A percentile compares a stretch with the other conserved stretches of the same genome.
phyloP scores from a whole-genome alignment of 1,140 invertebrate genomes.

The Cotesia glomerata region DNA sequence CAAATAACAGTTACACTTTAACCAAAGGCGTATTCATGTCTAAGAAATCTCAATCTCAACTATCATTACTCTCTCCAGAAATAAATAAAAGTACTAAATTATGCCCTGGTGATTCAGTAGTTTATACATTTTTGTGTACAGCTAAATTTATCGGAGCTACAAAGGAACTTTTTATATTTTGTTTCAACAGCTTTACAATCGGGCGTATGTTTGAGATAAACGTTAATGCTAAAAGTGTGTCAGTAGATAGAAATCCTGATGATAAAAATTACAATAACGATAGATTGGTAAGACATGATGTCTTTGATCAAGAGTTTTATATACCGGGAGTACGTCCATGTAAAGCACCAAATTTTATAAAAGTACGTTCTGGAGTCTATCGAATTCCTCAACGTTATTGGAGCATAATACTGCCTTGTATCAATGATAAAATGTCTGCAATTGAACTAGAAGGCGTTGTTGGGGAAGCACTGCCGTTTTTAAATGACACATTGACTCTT shows the following conservation, averaged over 20 bases:
- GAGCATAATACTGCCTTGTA: constrained; percentile 57
- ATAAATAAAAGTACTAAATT: constrained; percentile 42
- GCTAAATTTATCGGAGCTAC: constrained; percentile 66
- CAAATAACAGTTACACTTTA: constrained; percentile 44
- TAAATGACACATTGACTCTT: constrained; percentile 61
- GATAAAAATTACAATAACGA: constrained; percentile 48
- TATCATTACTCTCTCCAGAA: constrained; percentile 46
- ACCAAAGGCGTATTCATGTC: constrained; percentile 45
- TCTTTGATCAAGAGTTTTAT: constrained; percentile 47
- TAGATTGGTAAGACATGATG: constrained; percentile 48
- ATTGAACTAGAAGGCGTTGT: constrained; percentile 53
- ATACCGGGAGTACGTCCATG: constrained; percentile 67
- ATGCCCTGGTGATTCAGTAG: constrained; percentile 45
- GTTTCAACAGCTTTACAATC: constrained; percentile 67
- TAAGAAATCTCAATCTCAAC: constrained; percentile 49
- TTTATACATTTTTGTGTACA: constrained; percentile 58
- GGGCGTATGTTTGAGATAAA: constrained; percentile 63
- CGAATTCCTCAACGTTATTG: constrained; percentile 68
- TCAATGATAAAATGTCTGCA: constrained; percentile 53
- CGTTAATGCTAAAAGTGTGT: constrained; percentile 49
- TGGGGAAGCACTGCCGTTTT: constrained; percentile 57
- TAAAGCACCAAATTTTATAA: constrained; percentile 66
- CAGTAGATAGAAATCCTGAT: constrained; percentile 30
- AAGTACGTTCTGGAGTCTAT: constrained; percentile 62
- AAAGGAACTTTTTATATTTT: constrained; percentile 67